Conservation (phyloP, 2,888 invertebrate genomes). For the Drosophila yooni region DNA sequence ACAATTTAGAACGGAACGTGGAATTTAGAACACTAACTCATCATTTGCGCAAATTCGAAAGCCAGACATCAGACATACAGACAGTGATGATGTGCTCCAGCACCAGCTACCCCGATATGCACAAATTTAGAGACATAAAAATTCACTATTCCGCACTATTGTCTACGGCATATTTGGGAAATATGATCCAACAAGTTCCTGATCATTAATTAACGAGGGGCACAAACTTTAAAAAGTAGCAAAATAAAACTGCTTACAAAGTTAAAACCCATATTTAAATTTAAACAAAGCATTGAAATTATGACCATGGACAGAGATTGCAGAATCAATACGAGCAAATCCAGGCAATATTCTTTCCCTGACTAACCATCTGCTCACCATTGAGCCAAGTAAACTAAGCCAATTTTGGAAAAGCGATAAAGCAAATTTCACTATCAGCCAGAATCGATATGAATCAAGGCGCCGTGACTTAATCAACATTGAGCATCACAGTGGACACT, state of each 20-base stretch:
- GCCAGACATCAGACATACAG: not conserved
- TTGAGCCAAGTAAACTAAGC: not conserved
- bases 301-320: not conserved
- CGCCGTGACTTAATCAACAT: not conserved
- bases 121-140: not conserved
- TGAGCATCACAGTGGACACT: conserved; percentile 73
- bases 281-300: not conserved
- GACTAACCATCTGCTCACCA: not conserved
- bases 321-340: not conserved
- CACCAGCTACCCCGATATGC: not conserved
- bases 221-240: not conserved
- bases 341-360: not conserved
- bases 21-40: not conserved
- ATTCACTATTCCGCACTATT: too few species aligned
- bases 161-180: too few species aligned
- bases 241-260: not conserved
- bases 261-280: not conserved
- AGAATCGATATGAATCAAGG: not conserved
- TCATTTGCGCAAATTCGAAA: not conserved
- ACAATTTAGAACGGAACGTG: not conserved
- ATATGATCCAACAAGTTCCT: too few species aligned
- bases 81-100: too few species aligned
- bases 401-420: not conserved
- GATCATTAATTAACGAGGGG: too few species aligned
- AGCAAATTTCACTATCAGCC: not conserved